Evolutionary conservation across 1,140 invertebrate genomes (phyloP).

Genomic region (Tetranychus urticae): DNA sequence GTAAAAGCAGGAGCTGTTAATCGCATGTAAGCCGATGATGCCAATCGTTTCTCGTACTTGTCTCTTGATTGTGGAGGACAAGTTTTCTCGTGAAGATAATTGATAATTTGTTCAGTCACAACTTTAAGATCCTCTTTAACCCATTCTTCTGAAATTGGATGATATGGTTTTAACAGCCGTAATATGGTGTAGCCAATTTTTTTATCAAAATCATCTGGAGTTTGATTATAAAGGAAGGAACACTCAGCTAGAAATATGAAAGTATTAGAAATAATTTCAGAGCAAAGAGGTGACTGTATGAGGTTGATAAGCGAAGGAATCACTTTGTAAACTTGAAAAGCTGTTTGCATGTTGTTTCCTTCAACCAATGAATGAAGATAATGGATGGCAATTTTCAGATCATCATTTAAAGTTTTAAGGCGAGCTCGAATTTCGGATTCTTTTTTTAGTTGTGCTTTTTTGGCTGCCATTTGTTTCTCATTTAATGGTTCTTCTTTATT

Average conservation of each 20-base stretch:
- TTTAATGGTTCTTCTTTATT: conserved; percentile 45
- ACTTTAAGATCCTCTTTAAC: conserved; percentile 36
- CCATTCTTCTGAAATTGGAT: conserved; percentile 50
- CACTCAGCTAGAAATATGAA: conserved; percentile 29
- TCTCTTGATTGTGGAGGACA: conserved; percentile 25
- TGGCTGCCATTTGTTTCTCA: conserved; percentile 74
- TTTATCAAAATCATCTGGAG: conserved; percentile 19
- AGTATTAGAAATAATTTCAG: conserved; percentile 25
- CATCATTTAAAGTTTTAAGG: conserved; percentile 33
- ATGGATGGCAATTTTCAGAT: conserved; percentile 33
- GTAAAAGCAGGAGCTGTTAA: conserved; percentile 49
- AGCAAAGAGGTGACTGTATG: conserved; percentile 23
- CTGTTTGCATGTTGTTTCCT: conserved; percentile 35
- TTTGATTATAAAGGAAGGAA: background rate
- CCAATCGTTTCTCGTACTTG: conserved; percentile 12
- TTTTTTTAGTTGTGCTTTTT: conserved; percentile 61
- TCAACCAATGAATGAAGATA: conserved; percentile 33
- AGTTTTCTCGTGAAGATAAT: conserved; percentile 22
- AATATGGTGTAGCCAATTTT: conserved; percentile 40
- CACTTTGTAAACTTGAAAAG: conserved; percentile 16
- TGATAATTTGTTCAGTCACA: conserved; percentile 21
- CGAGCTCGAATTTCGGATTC: conserved; percentile 47
- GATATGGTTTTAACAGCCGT: conserved; percentile 44
- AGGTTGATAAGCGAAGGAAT: conserved; percentile 16
- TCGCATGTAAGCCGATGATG: conserved; percentile 12